phyloP scores from a whole-genome alignment of 2,888 invertebrate genomes.

The Brachypterus glaber region DNA sequence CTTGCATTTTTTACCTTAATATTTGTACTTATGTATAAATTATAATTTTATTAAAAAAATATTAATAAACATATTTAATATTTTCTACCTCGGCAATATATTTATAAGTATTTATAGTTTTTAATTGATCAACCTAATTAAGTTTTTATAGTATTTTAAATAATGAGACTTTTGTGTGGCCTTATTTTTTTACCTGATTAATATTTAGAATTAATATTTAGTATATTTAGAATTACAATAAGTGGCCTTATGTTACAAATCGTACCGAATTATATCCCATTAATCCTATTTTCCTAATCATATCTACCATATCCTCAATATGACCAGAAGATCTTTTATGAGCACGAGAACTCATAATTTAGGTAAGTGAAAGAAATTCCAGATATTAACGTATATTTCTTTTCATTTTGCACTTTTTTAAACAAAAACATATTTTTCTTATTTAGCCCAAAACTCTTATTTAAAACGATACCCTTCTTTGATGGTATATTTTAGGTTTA shows the following conservation, averaged over 20 bases:
- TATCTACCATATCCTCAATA: constrained; percentile 25
- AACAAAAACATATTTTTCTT: not conserved
- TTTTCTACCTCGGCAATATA: constrained; percentile 30
- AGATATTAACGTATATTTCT: not conserved
- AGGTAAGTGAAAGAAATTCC: constrained; percentile 29
- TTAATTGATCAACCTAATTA: too few species aligned
- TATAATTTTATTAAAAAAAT: too few species aligned
- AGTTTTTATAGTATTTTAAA: constrained; percentile 7
- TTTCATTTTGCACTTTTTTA: not conserved
- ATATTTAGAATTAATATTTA: constrained; percentile 11
- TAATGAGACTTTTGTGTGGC: constrained; percentile 20
- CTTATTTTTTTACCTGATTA: constrained; percentile 29
- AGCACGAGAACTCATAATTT: constrained; percentile 33
- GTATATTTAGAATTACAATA: constrained; percentile 18
- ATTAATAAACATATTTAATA: too few species aligned
- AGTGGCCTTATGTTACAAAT: constrained; percentile 30
- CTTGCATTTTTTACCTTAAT: too few species aligned
- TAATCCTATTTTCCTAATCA: constrained; percentile 23
- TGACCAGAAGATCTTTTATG: constrained; percentile 36
- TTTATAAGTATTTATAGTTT: constrained; percentile 20
- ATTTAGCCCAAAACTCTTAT: too few species aligned
- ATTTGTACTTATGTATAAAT: too few species aligned
- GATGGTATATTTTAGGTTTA: too few species aligned
- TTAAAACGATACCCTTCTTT: too few species aligned
- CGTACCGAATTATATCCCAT: not conserved